phyloP scores from a whole-genome alignment of 2,113 vertebrate species.

The Myotis davidii region DNA sequence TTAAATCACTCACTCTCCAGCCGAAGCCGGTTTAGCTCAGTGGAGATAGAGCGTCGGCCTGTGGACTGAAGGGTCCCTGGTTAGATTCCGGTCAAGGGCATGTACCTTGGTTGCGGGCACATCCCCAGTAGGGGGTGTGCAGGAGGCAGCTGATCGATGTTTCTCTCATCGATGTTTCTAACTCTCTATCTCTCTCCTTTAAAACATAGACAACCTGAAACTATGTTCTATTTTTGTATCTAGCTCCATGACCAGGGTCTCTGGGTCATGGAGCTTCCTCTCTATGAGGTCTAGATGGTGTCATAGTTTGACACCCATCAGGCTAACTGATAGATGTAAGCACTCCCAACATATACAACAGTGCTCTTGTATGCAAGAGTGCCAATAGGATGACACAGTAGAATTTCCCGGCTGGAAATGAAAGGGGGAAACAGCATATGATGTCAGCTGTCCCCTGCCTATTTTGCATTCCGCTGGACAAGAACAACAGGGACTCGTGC shows the following conservation, averaged over 20 bases:
- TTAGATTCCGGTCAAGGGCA: no score
- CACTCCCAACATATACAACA: neutral
- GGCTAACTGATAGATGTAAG: neutral
- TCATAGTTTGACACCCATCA: neutral
- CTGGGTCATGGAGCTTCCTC: neutral
- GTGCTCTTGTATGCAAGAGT: neutral
- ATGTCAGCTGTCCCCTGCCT: neutral
- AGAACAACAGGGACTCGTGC: rapidly evolving
- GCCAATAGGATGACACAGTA: neutral
- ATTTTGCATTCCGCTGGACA: rapidly evolving
- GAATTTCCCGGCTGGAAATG: neutral
- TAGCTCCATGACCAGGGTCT: neutral
- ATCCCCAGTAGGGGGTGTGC: no score
- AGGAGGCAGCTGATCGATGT: no score
- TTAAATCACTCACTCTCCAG: neutral
- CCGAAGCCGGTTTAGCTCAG: no score
- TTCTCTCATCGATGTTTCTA: no score
- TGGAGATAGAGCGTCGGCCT: no score
- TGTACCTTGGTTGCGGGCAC: no score
- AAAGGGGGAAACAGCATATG: neutral
- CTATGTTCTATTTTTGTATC: neutral
- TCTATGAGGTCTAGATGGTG: neutral
- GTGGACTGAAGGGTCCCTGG: no score
- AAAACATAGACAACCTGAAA: neutral
- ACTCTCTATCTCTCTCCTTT: no score